These are phyloP conservation scores for Galeruca laticollis DNA, from an alignment of 2,888 invertebrate genomes.

Conservation along the genomic window DNA sequence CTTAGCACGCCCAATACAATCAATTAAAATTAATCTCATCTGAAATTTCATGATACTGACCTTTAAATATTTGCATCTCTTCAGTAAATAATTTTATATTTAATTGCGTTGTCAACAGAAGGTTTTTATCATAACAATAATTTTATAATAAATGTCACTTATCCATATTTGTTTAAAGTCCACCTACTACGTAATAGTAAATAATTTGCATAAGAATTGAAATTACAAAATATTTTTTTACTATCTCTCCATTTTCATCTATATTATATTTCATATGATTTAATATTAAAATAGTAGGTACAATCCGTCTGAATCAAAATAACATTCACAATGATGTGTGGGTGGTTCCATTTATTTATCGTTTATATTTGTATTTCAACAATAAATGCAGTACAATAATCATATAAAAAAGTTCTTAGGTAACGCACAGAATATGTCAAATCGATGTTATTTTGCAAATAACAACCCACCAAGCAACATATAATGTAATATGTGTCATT, in stretches of 20 bases:
- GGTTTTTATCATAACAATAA: conserved; percentile 5
- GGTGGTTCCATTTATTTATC: conserved; percentile 4
- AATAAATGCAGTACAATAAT: background rate
- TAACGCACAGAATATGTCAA: background rate
- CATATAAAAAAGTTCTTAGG: background rate
- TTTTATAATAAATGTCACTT: background rate
- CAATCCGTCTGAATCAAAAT: background rate
- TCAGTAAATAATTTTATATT: background rate
- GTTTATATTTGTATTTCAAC: conserved; percentile 1
- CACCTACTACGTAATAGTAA: conserved; percentile 15
- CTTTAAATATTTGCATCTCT: background rate
- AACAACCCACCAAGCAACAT: background rate
- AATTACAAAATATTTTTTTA: conserved; percentile 16
- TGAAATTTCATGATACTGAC: background rate
- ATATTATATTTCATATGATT: conserved; percentile 7
- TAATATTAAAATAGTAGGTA: background rate
- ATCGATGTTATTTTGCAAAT: background rate
- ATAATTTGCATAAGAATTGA: conserved; percentile 14
- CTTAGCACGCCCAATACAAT: background rate
- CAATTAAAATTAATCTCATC: background rate
- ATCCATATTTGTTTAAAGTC: conserved; percentile 13
- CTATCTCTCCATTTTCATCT: conserved; percentile 20
- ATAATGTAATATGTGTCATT: background rate
- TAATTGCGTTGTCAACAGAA: background rate
- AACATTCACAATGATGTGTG: background rate